Evolutionary conservation across 2,113 vertebrate species (phyloP).

Genomic region (Tragulus kanchil): DNA sequence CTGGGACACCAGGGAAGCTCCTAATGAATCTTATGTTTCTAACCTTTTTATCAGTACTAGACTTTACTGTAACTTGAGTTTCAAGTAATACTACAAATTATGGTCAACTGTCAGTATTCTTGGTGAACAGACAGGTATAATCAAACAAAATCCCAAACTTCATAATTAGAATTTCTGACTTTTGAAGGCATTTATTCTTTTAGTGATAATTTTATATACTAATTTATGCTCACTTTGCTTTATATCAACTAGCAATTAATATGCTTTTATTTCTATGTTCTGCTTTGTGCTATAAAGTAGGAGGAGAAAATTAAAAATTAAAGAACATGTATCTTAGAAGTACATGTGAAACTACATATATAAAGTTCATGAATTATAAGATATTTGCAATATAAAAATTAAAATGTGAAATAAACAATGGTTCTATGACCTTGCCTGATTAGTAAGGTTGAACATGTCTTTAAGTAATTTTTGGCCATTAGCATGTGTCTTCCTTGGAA

Average conservation of each 20-base stretch:
- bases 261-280: not conserved
- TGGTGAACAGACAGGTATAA: not conserved
- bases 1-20: too few relatives aligned
- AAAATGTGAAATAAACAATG: not conserved
- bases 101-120: not conserved
- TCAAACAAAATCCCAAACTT: not conserved
- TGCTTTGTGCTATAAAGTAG: not conserved
- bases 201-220: not conserved
- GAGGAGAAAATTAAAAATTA: not conserved
- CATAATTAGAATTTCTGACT: not conserved
- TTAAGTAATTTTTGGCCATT: too few relatives aligned
- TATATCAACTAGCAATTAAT: not conserved
- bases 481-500: too few relatives aligned
- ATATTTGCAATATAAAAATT: not conserved
- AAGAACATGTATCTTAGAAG: not conserved
- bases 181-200: not conserved
- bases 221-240: not conserved
- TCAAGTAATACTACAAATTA: not conserved
- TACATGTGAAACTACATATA: not conserved
- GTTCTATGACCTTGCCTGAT: too few relatives aligned
- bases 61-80: not conserved
- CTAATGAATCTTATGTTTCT: too few relatives aligned
- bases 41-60: not conserved
- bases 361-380: not conserved
- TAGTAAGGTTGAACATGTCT: too few relatives aligned